Percentiles rank a stretch among this genome's conserved stretches.
These are phyloP conservation scores for Hyperoodon ampullatus DNA, from an alignment of 2,113 vertebrate genomes.

Conservation along the genomic window DNA sequence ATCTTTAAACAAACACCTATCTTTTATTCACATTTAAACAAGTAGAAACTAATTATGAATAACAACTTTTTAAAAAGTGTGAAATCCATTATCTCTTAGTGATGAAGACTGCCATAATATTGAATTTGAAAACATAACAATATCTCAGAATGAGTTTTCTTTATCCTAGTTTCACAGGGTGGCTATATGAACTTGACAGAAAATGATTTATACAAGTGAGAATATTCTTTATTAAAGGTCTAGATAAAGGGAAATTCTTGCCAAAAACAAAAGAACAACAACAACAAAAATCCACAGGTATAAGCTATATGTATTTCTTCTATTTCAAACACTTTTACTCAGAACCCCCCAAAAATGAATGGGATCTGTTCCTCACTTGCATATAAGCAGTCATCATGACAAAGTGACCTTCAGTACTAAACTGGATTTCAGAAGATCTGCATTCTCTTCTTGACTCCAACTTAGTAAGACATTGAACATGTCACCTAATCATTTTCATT, in stretches of 20 bases:
- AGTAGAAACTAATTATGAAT: not conserved
- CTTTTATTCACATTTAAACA: not conserved
- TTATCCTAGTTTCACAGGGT: not conserved
- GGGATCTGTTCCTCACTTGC: not conserved
- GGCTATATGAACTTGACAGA: not conserved
- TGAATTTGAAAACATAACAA: not conserved
- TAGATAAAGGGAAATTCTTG: not conserved
- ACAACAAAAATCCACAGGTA: not conserved
- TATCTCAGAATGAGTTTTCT: not conserved
- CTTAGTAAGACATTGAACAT: not conserved
- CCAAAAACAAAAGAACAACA: not conserved
- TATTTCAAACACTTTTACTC: not conserved
- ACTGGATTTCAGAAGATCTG: not conserved
- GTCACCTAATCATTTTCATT: slow-evolving; percentile 4
- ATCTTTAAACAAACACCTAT: not conserved
- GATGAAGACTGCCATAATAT: not conserved
- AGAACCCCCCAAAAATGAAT: not conserved
- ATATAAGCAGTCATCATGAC: not conserved
- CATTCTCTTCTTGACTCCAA: not conserved
- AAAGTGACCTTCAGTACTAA: not conserved
- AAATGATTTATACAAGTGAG: not conserved
- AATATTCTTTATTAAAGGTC: not conserved
- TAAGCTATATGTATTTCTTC: not conserved
- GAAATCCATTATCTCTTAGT: not conserved
- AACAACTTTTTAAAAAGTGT: not conserved